Conservation (phyloP, 2,888 invertebrate species). For the Pristionchus fissidentatus region DNA sequence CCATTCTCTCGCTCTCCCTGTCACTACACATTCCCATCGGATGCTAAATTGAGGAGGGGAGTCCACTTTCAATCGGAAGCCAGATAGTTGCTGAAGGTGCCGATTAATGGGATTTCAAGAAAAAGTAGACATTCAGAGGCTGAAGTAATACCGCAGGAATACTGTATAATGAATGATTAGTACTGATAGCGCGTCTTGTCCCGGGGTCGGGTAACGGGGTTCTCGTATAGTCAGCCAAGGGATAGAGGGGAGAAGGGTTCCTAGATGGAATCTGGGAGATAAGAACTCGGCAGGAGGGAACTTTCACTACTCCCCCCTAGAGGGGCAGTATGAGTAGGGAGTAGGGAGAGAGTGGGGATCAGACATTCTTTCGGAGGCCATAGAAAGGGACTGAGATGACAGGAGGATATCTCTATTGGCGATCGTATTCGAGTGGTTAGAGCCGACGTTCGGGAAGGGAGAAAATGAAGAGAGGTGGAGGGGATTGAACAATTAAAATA, state of each 20-base stretch:
- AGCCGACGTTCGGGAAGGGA: not conserved
- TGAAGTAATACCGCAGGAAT: too few species aligned
- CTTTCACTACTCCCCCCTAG: not conserved
- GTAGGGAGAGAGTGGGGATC: too few species aligned
- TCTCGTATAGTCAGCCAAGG: constrained; percentile 16
- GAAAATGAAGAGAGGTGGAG: not conserved
- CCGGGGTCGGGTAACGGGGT: too few species aligned
- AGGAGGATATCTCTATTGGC: not conserved
- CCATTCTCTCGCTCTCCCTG: not conserved
- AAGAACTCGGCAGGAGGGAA: not conserved
- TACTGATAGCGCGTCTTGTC: too few species aligned
- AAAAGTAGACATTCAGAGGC: too few species aligned
- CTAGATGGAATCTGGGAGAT: not conserved
- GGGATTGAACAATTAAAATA: too few species aligned
- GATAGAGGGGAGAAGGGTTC: not conserved
- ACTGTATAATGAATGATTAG: too few species aligned
- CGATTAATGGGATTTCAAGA: too few species aligned
- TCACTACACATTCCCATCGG: constrained; percentile 14
- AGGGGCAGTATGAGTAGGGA: too few species aligned
- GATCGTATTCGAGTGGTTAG: not conserved
- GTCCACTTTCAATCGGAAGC: not conserved
- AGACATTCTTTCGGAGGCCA: not conserved
- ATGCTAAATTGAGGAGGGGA: not conserved
- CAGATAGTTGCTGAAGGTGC: not conserved
- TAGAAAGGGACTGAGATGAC: not conserved